phyloP scores from a whole-genome alignment of 1,140 invertebrate species.

The Gryllus bimaculatus region DNA sequence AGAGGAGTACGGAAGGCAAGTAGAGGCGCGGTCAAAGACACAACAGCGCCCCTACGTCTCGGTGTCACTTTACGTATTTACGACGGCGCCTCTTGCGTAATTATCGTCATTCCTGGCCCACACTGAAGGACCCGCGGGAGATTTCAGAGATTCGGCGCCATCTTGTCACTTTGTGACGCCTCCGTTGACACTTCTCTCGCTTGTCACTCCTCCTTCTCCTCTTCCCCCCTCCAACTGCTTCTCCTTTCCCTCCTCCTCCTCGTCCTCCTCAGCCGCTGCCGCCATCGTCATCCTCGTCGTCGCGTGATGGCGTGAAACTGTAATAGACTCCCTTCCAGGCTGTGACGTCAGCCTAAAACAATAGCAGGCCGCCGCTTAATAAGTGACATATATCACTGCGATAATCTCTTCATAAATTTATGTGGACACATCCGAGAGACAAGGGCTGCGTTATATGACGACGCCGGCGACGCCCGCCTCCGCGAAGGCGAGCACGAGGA shows the following conservation, averaged over 20 bases:
- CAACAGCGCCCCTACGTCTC: background rate
- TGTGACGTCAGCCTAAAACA: background rate
- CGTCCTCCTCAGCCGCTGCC: no score
- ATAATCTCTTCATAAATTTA: slow-evolving; percentile 6
- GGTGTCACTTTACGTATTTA: background rate
- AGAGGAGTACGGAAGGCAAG: no score
- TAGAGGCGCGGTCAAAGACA: no score
- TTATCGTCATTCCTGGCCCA: background rate
- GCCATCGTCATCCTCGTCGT: background rate
- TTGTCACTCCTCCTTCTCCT: background rate
- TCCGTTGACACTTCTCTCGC: background rate
- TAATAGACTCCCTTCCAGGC: background rate
- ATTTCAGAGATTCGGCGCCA: background rate
- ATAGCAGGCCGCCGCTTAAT: slow-evolving; percentile 2
- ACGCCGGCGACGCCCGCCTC: background rate
- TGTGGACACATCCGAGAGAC: background rate
- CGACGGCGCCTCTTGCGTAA: background rate
- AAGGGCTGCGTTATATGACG: background rate
- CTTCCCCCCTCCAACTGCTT: no score
- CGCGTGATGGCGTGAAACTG: slow-evolving; percentile 2
- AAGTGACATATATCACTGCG: slow-evolving; percentile 4
- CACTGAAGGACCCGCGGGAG: background rate
- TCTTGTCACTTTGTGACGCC: background rate
- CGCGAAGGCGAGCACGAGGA: background rate
- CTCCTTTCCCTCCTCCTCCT: background rate